Evolutionary conservation across 2,797 vertebrate species (phyloP).

Genomic region (Acomys russatus): DNA sequence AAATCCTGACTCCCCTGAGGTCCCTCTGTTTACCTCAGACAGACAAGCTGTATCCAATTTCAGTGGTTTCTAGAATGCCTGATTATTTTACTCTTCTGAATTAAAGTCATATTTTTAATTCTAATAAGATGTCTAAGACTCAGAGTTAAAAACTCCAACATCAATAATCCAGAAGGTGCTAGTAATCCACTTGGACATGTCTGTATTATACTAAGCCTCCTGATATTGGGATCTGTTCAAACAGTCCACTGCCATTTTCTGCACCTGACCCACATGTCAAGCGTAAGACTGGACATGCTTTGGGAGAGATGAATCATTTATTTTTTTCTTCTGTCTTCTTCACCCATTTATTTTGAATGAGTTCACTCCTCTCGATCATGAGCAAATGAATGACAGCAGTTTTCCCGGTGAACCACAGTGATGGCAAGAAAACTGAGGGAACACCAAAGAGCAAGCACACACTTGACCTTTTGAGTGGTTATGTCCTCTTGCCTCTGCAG

Average conservation of each 20-base stretch:
- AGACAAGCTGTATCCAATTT: background rate
- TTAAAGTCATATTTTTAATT: background rate
- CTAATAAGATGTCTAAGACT: background rate
- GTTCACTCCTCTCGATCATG: background rate
- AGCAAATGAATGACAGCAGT: background rate
- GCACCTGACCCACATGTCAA: background rate
- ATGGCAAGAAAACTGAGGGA: background rate
- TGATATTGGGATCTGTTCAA: background rate
- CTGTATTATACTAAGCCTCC: background rate
- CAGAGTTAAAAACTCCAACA: background rate
- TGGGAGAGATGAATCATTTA: background rate
- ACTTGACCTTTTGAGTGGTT: background rate
- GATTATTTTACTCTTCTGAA: background rate
- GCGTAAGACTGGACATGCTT: background rate
- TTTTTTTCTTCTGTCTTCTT: background rate
- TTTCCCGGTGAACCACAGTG: background rate
- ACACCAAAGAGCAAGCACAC: background rate
- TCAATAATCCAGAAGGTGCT: slow-evolving; percentile 1
- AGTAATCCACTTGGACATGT: background rate
- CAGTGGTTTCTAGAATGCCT: background rate
- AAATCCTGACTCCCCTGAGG: background rate
- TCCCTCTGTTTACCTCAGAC: background rate
- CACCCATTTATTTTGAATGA: background rate
- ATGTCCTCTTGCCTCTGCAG: background rate
- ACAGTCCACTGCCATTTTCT: background rate